Evolutionary conservation across 2,113 vertebrate genomes (phyloP).

Genomic region (Petaurus breviceps): DNA sequence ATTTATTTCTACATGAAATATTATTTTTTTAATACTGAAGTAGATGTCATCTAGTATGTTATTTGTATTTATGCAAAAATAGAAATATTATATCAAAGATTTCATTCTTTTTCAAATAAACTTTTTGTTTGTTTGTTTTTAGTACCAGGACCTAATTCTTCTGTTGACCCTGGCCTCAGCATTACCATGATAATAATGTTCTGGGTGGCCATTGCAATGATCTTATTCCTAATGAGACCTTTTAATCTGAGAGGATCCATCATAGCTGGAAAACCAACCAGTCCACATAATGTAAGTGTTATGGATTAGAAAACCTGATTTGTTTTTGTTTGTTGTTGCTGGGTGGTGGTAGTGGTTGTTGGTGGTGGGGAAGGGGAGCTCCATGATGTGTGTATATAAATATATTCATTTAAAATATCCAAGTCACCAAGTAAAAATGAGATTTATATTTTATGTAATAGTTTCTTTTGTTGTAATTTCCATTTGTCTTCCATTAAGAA

Average conservation of each 20-base stretch:
- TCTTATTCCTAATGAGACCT: slow-evolving; percentile 94
- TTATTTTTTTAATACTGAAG: not conserved
- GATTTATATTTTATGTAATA: slow-evolving; percentile 6
- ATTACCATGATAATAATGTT: slow-evolving; percentile 94
- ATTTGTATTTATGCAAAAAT: slow-evolving; percentile 24
- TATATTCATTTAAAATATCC: slow-evolving; percentile 37
- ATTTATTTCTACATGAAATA: not conserved
- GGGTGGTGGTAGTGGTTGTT: not conserved
- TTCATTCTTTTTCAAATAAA: slow-evolving; percentile 35
- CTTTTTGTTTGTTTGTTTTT: slow-evolving; percentile 67
- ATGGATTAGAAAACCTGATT: not conserved
- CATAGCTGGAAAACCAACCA: slow-evolving; percentile 87
- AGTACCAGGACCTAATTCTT: slow-evolving; percentile 93
- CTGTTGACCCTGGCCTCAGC: slow-evolving; percentile 87
- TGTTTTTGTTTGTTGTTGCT: not conserved
- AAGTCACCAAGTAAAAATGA: slow-evolving; percentile 26
- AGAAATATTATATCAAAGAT: not conserved
- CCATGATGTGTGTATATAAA: not conserved
- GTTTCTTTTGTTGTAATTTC: slow-evolving; percentile 12
- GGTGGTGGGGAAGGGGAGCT: not conserved
- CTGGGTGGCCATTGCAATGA: slow-evolving; percentile 92
- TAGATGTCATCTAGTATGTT: not conserved
- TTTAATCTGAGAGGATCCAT: slow-evolving; percentile 89
- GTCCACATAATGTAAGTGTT: slow-evolving; percentile 90
- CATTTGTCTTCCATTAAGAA: not conserved